Evolutionary conservation across 2,113 vertebrate genomes (phyloP).

Genomic region (Anoplopoma fimbria): DNA sequence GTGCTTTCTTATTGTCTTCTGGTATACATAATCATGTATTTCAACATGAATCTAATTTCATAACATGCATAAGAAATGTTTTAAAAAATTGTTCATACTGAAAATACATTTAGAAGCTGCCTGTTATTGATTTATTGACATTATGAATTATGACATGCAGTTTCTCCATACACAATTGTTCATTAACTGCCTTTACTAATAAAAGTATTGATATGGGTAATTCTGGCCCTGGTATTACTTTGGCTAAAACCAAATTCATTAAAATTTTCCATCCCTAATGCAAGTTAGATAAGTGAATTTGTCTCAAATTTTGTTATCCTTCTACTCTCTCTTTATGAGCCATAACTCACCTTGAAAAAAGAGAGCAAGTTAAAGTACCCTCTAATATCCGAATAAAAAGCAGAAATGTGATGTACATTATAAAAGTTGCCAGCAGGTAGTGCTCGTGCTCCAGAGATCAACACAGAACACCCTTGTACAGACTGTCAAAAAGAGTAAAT

Average conservation of each 20-base stretch:
- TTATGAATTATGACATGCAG: not conserved
- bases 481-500: not conserved
- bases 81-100: not conserved
- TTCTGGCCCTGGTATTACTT: not conserved
- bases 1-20: not conserved
- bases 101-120: not conserved
- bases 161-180: not conserved
- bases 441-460: constrained; percentile 32
- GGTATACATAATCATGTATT: not conserved
- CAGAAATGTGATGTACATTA: not conserved
- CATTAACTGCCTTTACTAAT: not conserved
- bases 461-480: not conserved
- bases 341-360: not conserved
- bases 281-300: not conserved
- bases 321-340: not conserved
- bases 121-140: not conserved
- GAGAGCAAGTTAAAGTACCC: not conserved
- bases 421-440: constrained; percentile 47
- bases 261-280: not conserved
- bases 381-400: not conserved
- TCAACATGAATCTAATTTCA: no score
- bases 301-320: not conserved
- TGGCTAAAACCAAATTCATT: not conserved
- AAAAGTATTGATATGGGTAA: not conserved
- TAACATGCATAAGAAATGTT: not conserved